These are phyloP conservation scores for Ophion slaviceki DNA, from an alignment of 2,888 invertebrate genomes.

Conservation along the genomic window DNA sequence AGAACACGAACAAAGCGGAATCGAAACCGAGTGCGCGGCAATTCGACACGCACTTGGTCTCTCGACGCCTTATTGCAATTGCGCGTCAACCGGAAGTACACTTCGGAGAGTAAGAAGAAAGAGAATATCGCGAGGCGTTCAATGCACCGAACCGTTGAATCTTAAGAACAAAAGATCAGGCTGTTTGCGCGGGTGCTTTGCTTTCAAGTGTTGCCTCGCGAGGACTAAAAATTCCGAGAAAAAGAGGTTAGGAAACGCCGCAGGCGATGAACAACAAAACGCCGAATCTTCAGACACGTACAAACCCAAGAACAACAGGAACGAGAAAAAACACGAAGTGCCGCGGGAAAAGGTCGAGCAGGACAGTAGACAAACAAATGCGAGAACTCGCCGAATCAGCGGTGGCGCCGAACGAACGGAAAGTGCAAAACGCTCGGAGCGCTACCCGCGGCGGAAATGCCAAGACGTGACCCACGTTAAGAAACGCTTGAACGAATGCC, in stretches of 20 bases:
- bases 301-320: neutral
- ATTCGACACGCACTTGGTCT: slow-evolving; percentile 57
- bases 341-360: neutral
- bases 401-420: slow-evolving; percentile 28
- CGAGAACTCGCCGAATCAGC: slow-evolving; percentile 30
- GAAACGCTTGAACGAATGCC: slow-evolving; percentile 64
- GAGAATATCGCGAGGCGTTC: slow-evolving; percentile 72
- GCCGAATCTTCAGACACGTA: slow-evolving; percentile 27
- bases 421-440: neutral
- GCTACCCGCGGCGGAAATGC: slow-evolving; percentile 14
- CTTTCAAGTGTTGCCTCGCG: slow-evolving; percentile 24
- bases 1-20: neutral
- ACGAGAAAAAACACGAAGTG: neutral
- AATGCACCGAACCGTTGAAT: slow-evolving; percentile 58
- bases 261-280: slow-evolving; percentile 51
- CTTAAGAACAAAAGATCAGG: slow-evolving; percentile 32
- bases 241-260: slow-evolving; percentile 2
- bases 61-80: slow-evolving; percentile 53
- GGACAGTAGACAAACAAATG: neutral
- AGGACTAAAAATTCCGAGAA: slow-evolving; percentile 29
- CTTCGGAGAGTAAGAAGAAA: slow-evolving; percentile 58
- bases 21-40: slow-evolving; percentile 34
- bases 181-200: slow-evolving; percentile 63
- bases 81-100: slow-evolving; percentile 28
- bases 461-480: slow-evolving; percentile 37